These are phyloP conservation scores for Bruchidius siliquastri DNA, from an alignment of 2,888 invertebrate genomes.

Conservation along the genomic window DNA sequence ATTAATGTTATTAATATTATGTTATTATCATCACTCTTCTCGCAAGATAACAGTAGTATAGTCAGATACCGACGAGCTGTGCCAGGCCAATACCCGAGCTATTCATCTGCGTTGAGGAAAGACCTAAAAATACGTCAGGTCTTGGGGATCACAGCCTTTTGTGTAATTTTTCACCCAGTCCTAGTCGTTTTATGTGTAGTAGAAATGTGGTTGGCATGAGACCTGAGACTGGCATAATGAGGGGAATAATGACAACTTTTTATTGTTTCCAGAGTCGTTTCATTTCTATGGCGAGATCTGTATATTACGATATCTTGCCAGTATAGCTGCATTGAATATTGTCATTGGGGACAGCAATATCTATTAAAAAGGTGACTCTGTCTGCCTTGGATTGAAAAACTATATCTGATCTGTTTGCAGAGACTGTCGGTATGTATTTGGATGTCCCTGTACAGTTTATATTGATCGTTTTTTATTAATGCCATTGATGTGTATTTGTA, in stretches of 20 bases:
- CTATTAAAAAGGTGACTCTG: not conserved
- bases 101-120: too few relatives aligned
- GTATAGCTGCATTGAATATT: not conserved
- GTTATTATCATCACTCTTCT: not conserved
- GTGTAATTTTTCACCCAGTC: not conserved
- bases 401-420: conserved; percentile 2
- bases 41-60: not conserved
- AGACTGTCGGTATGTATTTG: not conserved
- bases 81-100: too few relatives aligned
- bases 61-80: too few relatives aligned
- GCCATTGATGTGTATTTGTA: conserved; percentile 1
- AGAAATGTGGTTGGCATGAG: not conserved
- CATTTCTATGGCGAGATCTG: not conserved
- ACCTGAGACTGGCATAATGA: not conserved
- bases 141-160: not conserved
- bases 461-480: not conserved
- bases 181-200: not conserved
- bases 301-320: not conserved
- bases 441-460: conserved; percentile 4
- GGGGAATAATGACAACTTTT: not conserved
- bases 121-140: not conserved
- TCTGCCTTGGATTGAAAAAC: not conserved
- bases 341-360: not conserved
- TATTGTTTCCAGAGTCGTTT: not conserved
- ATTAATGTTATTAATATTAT: not conserved